Conservation (phyloP, 2,113 vertebrate genomes). For the Chelonoidis abingdonii region DNA sequence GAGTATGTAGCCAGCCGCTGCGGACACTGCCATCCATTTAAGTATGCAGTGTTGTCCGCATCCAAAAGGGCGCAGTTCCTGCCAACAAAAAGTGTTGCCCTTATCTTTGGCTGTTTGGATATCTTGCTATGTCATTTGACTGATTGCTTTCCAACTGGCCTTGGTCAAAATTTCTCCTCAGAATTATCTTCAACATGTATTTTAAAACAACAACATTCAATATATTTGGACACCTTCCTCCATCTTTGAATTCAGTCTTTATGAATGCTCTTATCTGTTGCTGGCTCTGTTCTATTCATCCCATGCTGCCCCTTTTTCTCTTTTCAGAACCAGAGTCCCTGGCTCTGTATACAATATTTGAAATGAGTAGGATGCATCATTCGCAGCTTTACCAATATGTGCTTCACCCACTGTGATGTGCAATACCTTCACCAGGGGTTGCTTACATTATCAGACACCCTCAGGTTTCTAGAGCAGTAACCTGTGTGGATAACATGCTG, state of each 20-base stretch:
- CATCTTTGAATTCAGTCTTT: neutral
- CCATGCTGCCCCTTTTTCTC: neutral
- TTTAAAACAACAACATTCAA: neutral
- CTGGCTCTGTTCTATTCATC: neutral
- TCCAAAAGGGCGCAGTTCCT: neutral
- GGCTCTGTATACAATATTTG: neutral
- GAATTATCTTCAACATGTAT: neutral
- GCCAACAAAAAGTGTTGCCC: neutral
- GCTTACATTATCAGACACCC: neutral
- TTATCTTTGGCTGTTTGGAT: neutral
- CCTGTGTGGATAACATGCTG: neutral
- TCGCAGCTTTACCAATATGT: neutral
- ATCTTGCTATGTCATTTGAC: neutral
- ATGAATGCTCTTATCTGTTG: neutral
- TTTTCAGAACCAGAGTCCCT: accelerated
- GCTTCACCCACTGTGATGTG: neutral
- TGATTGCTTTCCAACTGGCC: neutral
- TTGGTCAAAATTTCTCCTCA: neutral
- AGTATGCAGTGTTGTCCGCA: neutral
- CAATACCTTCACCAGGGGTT: neutral
- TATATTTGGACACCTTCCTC: neutral
- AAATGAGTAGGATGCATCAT: neutral
- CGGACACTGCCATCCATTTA: neutral
- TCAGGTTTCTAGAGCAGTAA: neutral
- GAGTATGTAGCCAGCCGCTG: neutral